phyloP scores from a whole-genome alignment of 2,888 invertebrate species.

The Eristalis tenax region DNA sequence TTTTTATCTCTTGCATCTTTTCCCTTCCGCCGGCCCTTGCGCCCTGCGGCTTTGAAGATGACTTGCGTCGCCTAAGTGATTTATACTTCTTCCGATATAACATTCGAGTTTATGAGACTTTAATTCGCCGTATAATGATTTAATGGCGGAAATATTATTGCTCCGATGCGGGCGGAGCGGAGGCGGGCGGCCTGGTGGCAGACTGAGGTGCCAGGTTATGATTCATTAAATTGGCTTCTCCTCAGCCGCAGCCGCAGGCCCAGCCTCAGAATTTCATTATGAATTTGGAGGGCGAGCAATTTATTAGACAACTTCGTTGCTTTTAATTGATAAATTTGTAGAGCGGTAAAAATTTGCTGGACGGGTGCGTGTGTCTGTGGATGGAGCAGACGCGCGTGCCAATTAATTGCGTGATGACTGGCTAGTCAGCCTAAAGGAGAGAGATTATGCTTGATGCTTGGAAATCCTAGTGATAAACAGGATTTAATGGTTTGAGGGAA shows the following conservation, averaged over 20 bases:
- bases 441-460: neutral
- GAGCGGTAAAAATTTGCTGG: constrained; percentile 14
- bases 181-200: neutral
- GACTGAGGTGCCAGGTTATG: constrained; percentile 25
- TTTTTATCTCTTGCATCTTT: neutral
- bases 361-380: neutral
- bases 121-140: constrained; percentile 40
- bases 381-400: neutral
- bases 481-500: no score
- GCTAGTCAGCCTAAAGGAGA: neutral
- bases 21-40: neutral
- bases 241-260: neutral
- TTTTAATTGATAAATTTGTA: constrained; percentile 31
- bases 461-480: no score
- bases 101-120: constrained; percentile 29
- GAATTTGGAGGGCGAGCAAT: neutral
- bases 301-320: constrained; percentile 23
- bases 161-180: neutral
- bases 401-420: neutral
- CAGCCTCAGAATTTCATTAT: neutral
- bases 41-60: constrained; percentile 12
- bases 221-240: constrained; percentile 27
- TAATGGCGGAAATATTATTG: constrained; percentile 40
- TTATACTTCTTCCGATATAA: constrained; percentile 32
- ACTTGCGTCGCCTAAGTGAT: constrained; percentile 31